A percentile compares a stretch with the other conserved stretches of the same genome.
Conservation (phyloP, 2,113 vertebrate species). For the Lophura nycthemera region DNA sequence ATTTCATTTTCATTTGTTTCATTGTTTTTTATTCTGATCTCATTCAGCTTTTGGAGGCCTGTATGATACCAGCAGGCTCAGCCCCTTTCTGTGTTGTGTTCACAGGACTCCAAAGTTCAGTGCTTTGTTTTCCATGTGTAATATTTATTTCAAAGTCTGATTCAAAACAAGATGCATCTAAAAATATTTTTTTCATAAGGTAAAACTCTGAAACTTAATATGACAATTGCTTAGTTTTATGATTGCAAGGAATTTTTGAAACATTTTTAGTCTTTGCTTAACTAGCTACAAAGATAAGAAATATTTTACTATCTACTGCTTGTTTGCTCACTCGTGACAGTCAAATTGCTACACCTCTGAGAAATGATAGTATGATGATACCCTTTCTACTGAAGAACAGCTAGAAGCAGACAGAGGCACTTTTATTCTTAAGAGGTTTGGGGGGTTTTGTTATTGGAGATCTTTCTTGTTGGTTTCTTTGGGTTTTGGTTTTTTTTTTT, state of each 20-base stretch:
- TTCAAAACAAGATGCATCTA: conserved; percentile 19
- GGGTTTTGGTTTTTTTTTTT: not conserved
- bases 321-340: not conserved
- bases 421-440: not conserved
- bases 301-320: conserved; percentile 15
- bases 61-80: not conserved
- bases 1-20: not conserved
- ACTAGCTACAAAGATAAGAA: conserved; percentile 13
- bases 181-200: not conserved
- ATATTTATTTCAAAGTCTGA: conserved; percentile 66
- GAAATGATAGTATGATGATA: not conserved
- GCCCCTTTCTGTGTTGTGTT: not conserved
- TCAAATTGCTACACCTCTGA: not conserved
- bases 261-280: conserved; percentile 1
- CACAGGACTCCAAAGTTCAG: not conserved
- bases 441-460: not conserved
- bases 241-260: not conserved
- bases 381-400: not conserved
- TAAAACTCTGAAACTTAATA: not conserved
- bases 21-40: not conserved
- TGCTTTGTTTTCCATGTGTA: conserved; percentile 12
- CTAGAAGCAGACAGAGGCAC: not conserved
- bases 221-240: conserved; percentile 7
- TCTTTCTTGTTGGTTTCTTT: not conserved
- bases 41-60: not conserved